Base-by-base conservation (phyloP, 2,888 invertebrate species). In the Mimachlamys varia region DNA sequence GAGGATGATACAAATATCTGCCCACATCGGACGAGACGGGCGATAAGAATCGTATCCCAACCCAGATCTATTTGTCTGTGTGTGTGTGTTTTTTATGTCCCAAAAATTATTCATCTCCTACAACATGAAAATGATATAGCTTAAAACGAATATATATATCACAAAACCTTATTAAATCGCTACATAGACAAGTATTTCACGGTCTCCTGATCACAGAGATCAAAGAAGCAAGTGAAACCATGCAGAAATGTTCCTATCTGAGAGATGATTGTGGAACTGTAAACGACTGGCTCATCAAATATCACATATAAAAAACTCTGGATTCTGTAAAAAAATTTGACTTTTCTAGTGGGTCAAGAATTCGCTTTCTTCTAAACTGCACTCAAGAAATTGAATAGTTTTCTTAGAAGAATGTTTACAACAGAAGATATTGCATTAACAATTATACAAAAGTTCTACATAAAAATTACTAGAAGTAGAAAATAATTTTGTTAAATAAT, bases 141-240 rank as follows among this genome's bases (percentile, higher is more conserved):
- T 76, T 76, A 27, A 33, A 76, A 76, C 76, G 76, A 76, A 76
- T 5, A 76, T 33, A 76, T 27, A 33, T 76, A 76, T 33, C 33
- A 76, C 76, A 76, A 76, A 76, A 76, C 76, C 22, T 22, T 76
- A 76, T 76, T 76, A 76, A 33, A 76, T 7, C 76, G 76, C 76
- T 76, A 76, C 76, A 76, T 76, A 76, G 76, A 76, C 33, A 76
- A 27, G 76, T 15, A 76, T 76, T 76, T 76, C 76, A 27, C 27
- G 76, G 22, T 76, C 27, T 17, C 33, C 5, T 76, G 76, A 76
- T 15, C 76, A 76, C 33, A 13, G 13, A 33, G 76, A 76, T 76
- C 76, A 76, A 76, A 76, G 76, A 12, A 76, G 15, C 22, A 76
- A 12, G 22, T 15, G 76, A 27, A 33, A 33, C 76, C 76, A 76